Conservation (phyloP, 1,140 invertebrate species). For the Heliconius eleuchia region DNA sequence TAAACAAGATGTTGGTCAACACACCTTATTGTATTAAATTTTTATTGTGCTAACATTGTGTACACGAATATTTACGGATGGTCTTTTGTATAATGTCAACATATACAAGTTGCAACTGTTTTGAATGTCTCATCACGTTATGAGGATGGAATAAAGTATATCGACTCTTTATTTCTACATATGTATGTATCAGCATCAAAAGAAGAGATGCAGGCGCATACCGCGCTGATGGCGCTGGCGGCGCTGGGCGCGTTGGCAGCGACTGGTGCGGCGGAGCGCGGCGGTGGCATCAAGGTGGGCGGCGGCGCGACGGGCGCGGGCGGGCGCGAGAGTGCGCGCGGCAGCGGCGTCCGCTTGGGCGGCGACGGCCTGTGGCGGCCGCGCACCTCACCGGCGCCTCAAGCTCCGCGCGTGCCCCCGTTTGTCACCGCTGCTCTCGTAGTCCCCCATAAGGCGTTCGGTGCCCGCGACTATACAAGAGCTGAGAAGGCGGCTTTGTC, state of each 20-base stretch:
- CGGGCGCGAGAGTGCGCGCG: slow-evolving; percentile 55
- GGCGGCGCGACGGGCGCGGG: slow-evolving; percentile 53
- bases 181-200: slow-evolving; percentile 59
- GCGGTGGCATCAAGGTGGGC: slow-evolving; percentile 71
- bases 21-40: too few species aligned
- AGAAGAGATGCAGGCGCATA: slow-evolving; percentile 72
- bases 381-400: slow-evolving; percentile 72
- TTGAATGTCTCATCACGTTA: not conserved
- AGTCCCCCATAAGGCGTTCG: slow-evolving; percentile 89
- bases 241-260: slow-evolving; percentile 65
- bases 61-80: too few species aligned
- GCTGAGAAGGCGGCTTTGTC: slow-evolving; percentile 86
- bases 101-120: too few species aligned
- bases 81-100: too few species aligned
- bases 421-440: slow-evolving; percentile 85
- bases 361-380: slow-evolving; percentile 71
- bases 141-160: not conserved
- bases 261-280: slow-evolving; percentile 63
- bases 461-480: slow-evolving; percentile 87
- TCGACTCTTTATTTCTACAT: not conserved
- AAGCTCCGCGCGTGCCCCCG: slow-evolving; percentile 66
- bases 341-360: slow-evolving; percentile 67
- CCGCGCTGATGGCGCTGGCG: slow-evolving; percentile 66
- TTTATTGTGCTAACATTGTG: too few species aligned
- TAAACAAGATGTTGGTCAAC: too few species aligned